Evolutionary conservation across 2,888 invertebrate genomes (phyloP), one percentile per base, ranked within the genome.

Genomic region (Lordiphosa fenestrarum): DNA sequence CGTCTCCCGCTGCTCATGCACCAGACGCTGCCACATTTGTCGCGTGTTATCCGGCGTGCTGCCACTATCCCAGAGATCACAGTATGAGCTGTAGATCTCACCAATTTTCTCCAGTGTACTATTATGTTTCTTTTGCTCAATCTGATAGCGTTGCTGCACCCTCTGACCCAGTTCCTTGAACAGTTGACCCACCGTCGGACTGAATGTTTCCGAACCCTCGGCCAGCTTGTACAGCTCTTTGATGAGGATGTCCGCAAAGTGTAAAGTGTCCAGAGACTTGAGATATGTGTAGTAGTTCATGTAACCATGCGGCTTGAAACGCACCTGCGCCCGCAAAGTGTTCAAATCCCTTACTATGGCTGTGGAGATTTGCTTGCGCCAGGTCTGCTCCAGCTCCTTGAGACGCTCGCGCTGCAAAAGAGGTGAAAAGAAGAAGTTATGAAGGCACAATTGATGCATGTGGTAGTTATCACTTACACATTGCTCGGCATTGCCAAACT

Each of bases 131-230:
- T 93, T 94, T 61, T 91, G 91, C 50, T 93, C 91, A 19, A 94
- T 91, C 90, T 93, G 92, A 75, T 92, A 94, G 64, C 93, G 85
- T 9, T 92, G 90, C 84, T 93, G 93, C 0, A 95, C 94, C 87
- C 92, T 92, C 5, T 89, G 88, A 3, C 96, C 96, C 4, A 96
- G 87, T 23, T 93, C 92, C 58, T 91, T 90, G 70, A 94, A 93
- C 48, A 96, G 88, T 56, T 91, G 87, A 48, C 91, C 90, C 1
- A 94, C 91, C 0, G 94, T 92, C 0, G 94, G 94, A 87, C 95
- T 95, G 88, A 93, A 95, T 0, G 94, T 93, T 86, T 95, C 95
- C 0, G 95, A 96, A 5, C 95, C 94, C 76, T 94, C 93, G 0
- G 94, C 94, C 9, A 96, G 84, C 73, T 91, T 93, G 73, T 91